Base-by-base conservation (phyloP, 1,140 invertebrate species). In the Meloidogyne exigua region DNA sequence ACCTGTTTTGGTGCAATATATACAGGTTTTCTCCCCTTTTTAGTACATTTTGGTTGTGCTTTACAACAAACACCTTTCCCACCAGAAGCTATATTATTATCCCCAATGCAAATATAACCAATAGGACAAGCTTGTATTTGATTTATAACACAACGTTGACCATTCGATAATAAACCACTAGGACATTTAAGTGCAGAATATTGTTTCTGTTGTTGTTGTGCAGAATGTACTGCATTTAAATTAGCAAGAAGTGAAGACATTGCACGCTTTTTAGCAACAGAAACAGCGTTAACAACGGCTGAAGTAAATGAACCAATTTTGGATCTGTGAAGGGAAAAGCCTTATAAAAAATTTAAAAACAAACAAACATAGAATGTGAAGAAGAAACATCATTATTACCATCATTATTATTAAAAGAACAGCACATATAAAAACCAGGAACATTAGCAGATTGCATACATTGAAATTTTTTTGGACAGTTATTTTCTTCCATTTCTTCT, bases 361-460 rank as follows among this genome's bases (percentile, higher is more conserved):
- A 15, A 57, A 28, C 13, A 13, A 39, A 62, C 28, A 64, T 10
- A 4, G 62, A 63, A 57, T 57, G 26, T 64, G 15, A 74, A 72
- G 23, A 32, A 36, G 11, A 13, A 23, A 7, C 15, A 36, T 32
- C 39, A 4, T 25, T 9, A 25, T 10, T 11, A 44, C 4, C 12
- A 11, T 28, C 71, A 32, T 62, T 71, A 21, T 57, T 44, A 49
- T 68, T 73, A 64, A 25, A 79, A 18, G 83, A 86, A 28, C 84
- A 85, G 49, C 84, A 85, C 85, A 85, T 84, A 64, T 83, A 85
- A 75, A 85, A 85, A n/a, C 85, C 85, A 15, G 72, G 49, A 25
- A 87, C 83, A 49, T 83, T 85, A 26, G 80, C 71, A 12, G 68
- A 82, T 63, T 83, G 84, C 9, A 83, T 26, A 70, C 82, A 83